Conservation (phyloP, 2,113 vertebrate species). For the Eurystomus gularis region DNA sequence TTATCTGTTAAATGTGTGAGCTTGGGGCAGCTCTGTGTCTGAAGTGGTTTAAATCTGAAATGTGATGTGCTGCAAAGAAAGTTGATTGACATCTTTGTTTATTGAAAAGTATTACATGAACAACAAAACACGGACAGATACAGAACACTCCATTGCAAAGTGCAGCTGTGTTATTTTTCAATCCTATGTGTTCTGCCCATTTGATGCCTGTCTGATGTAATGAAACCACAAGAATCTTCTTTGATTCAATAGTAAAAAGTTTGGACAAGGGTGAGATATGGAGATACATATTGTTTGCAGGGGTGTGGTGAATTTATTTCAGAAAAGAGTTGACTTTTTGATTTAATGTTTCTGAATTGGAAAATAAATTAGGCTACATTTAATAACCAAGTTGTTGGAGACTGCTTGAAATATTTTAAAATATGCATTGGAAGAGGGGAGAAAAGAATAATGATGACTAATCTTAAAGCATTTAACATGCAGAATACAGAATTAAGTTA, state of each 20-base stretch:
- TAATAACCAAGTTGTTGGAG: conserved; percentile 62
- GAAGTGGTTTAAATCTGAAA: conserved; percentile 81
- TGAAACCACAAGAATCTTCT: conserved; percentile 71
- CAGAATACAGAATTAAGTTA: conserved; percentile 77
- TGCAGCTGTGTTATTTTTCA: conserved; percentile 78
- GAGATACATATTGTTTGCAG: background rate
- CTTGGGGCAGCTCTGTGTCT: conserved; percentile 82
- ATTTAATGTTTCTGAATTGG: conserved; percentile 51
- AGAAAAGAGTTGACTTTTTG: background rate
- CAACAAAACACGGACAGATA: conserved; percentile 75
- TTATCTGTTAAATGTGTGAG: conserved; percentile 82
- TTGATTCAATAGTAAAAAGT: conserved; percentile 70
- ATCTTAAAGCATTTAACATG: conserved; percentile 75
- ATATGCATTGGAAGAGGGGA: conserved; percentile 53
- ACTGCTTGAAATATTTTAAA: conserved; percentile 67
- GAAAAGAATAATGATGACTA: conserved; percentile 75
- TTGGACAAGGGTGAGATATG: conserved; percentile 49
- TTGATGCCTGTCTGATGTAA: conserved; percentile 80
- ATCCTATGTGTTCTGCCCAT: conserved; percentile 72
- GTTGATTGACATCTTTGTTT: conserved; percentile 86
- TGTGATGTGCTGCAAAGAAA: conserved; percentile 78
- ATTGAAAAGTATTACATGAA: conserved; percentile 85
- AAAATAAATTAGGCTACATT: conserved; percentile 66
- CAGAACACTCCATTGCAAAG: conserved; percentile 68
- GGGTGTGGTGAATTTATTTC: background rate